These are phyloP conservation scores for Orthosia cruda DNA, from an alignment of 2,888 invertebrate genomes.

Conservation along the genomic window DNA sequence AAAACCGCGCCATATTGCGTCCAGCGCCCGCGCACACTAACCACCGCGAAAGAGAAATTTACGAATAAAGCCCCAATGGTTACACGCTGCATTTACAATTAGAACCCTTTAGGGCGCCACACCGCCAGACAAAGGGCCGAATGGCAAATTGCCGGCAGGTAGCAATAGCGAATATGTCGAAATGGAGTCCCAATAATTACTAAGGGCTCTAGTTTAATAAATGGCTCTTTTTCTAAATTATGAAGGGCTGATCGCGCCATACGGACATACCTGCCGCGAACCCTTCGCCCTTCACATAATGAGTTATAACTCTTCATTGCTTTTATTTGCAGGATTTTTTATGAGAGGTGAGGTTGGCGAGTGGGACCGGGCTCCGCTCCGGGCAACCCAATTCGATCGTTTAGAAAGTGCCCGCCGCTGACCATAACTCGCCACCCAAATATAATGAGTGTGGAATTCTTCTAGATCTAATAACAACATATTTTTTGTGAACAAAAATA, in stretches of 20 bases:
- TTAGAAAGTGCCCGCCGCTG: slow-evolving; percentile 53
- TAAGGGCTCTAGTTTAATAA: slow-evolving; percentile 90
- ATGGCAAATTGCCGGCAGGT: slow-evolving; percentile 91
- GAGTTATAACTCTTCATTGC: slow-evolving; percentile 83
- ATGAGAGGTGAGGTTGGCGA: slow-evolving; percentile 56
- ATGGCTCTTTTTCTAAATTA: slow-evolving; percentile 91
- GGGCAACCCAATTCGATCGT: slow-evolving; percentile 54
- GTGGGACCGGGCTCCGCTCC: slow-evolving; percentile 27
- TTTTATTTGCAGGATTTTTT: slow-evolving; percentile 81
- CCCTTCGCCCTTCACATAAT: slow-evolving; percentile 86
- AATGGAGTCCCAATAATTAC: slow-evolving; percentile 90
- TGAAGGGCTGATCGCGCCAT: slow-evolving; percentile 90
- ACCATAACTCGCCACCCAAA: slow-evolving; percentile 57
- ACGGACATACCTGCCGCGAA: slow-evolving; percentile 90
- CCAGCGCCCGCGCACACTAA: slow-evolving; percentile 87
- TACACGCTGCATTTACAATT: slow-evolving; percentile 91
- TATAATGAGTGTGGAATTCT: slow-evolving; percentile 21
- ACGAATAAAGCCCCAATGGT: slow-evolving; percentile 89
- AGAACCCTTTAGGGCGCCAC: slow-evolving; percentile 92
- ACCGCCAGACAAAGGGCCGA: slow-evolving; percentile 91
- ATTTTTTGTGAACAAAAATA: slow-evolving; percentile 8
- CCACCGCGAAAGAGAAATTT: slow-evolving; percentile 91
- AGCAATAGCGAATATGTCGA: slow-evolving; percentile 91
- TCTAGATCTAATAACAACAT: slow-evolving; percentile 11
- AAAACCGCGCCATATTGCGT: slow-evolving; percentile 90